Evolutionary conservation across 2,888 invertebrate genomes (phyloP), one percentile per base, ranked within the genome.

Genomic region (Rhamphomyia laevipes): DNA sequence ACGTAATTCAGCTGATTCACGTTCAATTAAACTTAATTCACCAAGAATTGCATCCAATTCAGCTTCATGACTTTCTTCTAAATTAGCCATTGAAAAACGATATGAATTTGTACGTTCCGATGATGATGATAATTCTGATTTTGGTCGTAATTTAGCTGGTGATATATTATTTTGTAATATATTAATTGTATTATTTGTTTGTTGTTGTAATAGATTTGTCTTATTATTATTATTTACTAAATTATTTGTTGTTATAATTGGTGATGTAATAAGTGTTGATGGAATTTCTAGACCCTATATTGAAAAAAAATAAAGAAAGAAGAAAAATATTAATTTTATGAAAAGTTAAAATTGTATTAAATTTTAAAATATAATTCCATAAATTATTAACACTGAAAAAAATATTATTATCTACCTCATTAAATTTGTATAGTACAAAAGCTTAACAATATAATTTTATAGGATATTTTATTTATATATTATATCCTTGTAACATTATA

Each of bases 21-120:
- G 78, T 70, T 94, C 96, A 58, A 97, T 77, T 46, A 94, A 91
- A 70, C 91, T 92, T 47, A 97, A 77, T 68, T 97, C 96, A 37
- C 93, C 94, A 52, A 97, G 78, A 61, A 97, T 94, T 50, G 94
- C 94, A 70, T 97, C 96, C 67, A 97, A 76, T 73, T 97, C 96
- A 46, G 93, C 89, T 72, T 96, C 95, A 66, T 92, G 92, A 18
- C 91, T 89, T 71, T 95, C 95, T 74, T 94, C 92, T 47, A 94
- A 77, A 71, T 93, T 94, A 46, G 93, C 93, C 91, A 93, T 92
- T 47, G 92, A 93, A 72, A 93, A 93, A 61, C 94, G 79, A 72
- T 92, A 89, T 53, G 87, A 84, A 73, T 91, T 91, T 61, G 90
- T 89, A 56, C 89, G 72, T 50, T 59, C 57, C 15, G 57, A 53